Evolutionary conservation across 2,888 invertebrate species (phyloP).

Genomic region (Temnothorax ravouxi): DNA sequence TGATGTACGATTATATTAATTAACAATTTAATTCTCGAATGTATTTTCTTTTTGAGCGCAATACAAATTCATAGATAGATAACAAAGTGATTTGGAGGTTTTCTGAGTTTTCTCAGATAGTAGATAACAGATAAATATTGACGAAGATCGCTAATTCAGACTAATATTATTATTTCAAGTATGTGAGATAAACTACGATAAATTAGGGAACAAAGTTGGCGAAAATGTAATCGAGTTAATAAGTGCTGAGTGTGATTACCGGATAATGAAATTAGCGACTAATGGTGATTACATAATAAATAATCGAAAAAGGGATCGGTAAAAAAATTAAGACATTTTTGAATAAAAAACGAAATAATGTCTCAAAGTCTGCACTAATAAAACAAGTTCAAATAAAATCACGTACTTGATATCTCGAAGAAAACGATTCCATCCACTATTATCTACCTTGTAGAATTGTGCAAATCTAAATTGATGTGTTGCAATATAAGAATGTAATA

Average conservation of each 20-base stretch:
- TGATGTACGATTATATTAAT: background rate
- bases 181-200: background rate
- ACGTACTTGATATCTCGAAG: background rate
- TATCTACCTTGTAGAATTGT: background rate
- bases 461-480: slow-evolving; percentile 21
- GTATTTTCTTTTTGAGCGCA: background rate
- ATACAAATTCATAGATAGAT: background rate
- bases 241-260: background rate
- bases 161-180: slow-evolving; percentile 6
- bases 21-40: background rate
- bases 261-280: slow-evolving; percentile 4
- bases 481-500: background rate
- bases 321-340: background rate
- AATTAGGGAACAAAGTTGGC: slow-evolving; percentile 4
- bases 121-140: slow-evolving; percentile 16
- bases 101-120: background rate
- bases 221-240: slow-evolving; percentile 35
- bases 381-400: background rate
- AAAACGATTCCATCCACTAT: background rate
- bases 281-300: slow-evolving; percentile 14
- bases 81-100: background rate
- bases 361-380: background rate
- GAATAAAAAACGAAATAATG: background rate
- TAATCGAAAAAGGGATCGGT: background rate
- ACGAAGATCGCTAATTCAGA: background rate